Conservation (phyloP, 1,140 invertebrate genomes). For the Steinernema khuongi region DNA sequence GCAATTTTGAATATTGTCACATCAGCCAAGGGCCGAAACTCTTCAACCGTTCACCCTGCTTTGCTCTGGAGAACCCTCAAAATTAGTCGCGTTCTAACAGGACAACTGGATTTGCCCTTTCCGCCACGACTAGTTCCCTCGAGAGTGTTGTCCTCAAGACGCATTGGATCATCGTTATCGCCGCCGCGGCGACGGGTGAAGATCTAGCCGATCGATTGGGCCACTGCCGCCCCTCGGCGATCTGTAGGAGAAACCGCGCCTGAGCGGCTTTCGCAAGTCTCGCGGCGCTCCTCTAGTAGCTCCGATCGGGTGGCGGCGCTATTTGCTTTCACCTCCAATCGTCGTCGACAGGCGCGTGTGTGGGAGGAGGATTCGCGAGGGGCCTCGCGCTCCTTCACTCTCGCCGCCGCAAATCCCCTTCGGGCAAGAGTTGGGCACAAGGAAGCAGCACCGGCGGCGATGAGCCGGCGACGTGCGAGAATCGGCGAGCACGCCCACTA, state of each 20-base stretch:
- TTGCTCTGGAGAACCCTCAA: neutral
- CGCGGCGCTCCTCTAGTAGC: neutral
- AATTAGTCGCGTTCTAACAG: too few relatives aligned
- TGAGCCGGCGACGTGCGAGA: neutral
- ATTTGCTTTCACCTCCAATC: too few relatives aligned
- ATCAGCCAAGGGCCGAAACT: too few relatives aligned
- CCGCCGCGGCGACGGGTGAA: neutral
- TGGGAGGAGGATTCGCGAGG: neutral
- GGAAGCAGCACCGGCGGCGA: too few relatives aligned
- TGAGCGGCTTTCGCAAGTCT: neutral
- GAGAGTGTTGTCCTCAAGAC: neutral
- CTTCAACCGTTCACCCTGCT: too few relatives aligned
- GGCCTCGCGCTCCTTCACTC: neutral
- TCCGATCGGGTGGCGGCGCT: too few relatives aligned
- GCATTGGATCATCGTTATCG: neutral
- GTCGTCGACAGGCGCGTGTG: too few relatives aligned
- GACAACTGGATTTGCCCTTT: neutral
- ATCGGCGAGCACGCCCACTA: neutral
- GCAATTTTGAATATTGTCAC: too few relatives aligned
- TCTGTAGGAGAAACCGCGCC: neutral
- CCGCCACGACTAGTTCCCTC: neutral
- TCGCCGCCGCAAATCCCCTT: neutral
- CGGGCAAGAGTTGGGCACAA: too few relatives aligned
- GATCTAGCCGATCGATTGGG: neutral
- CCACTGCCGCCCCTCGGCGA: neutral